Evolutionary conservation across 2,113 vertebrate species (phyloP).

Genomic region (Xiphophorus hellerii): DNA sequence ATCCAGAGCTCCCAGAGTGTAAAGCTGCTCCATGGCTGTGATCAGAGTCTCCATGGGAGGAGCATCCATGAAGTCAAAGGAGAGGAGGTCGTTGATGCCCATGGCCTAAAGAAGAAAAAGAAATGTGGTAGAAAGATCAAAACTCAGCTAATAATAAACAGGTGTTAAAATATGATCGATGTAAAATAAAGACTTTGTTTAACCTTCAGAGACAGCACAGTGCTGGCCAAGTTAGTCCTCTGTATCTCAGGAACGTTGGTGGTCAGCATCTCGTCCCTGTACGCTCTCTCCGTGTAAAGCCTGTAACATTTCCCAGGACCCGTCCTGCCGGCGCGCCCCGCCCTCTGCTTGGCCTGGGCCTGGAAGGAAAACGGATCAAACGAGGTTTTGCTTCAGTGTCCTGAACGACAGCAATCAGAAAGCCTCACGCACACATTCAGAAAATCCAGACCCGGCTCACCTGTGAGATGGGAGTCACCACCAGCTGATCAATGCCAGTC

Average conservation of each 20-base stretch:
- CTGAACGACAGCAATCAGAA: not conserved
- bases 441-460: conserved; percentile 58
- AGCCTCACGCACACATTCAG: not conserved
- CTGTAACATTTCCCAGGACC: conserved; percentile 96
- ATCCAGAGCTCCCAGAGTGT: conserved; percentile 94
- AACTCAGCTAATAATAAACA: not conserved
- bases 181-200: not conserved
- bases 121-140: not conserved
- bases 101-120: conserved; percentile 84
- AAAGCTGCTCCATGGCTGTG: conserved; percentile 98
- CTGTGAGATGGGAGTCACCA: conserved; percentile 98
- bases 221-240: conserved; percentile 96
- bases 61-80: conserved; percentile 99
- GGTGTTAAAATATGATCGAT: not conserved
- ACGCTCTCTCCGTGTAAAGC: conserved; percentile 96
- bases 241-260: conserved; percentile 99
- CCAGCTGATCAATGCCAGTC: conserved; percentile 97
- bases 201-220: conserved; percentile 97
- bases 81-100: conserved; percentile 98
- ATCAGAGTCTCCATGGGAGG: conserved; percentile 99
- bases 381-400: not conserved
- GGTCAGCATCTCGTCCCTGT: conserved; percentile 97
- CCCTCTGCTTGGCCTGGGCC: conserved; percentile 97
- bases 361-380: not conserved
- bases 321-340: conserved; percentile 93